Evolutionary conservation across 2,888 invertebrate species (phyloP), one percentile per base, ranked within the genome.

Genomic region (Charanyca ferruginea): DNA sequence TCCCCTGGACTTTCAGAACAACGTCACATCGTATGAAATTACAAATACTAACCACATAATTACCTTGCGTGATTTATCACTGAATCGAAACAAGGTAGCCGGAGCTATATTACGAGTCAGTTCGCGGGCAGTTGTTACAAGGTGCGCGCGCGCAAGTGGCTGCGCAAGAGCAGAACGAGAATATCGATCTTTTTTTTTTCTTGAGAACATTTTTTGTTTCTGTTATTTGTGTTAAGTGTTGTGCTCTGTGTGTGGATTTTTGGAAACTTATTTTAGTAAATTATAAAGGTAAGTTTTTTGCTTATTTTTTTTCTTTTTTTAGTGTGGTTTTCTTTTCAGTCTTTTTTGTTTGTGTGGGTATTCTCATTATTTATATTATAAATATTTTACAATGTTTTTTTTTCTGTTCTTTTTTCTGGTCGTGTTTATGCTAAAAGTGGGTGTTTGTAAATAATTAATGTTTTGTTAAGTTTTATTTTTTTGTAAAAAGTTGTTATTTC

Each of bases 101-200:
- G 32, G 44, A 48, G 28, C 32, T 25, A 25, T 28, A 47, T 32
- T 32, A 32, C 25, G 13, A 41, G n/a, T 18, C 72, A 81, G 80
- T 80, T 63, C 23, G 41, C 63, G 67, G 57, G 64, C 67, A 60
- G 77, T 66, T 25, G 68, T 58, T 28, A 54, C 8, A 63, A 61
- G 47, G 44, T 51, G 49, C 52, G 65, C 74, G 58, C 82, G 80
- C 64, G 54, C 47, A 22, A 8, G 48, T 18, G n/a, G 41, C 28
- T 71, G 80, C 80, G 77, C 77, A 42, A 8, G 70, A 76, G 73
- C 65, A 11, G 59, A 52, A 63, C 66, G 69, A 60, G 57, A 66
- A 71, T 53, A 59, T 61, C 73, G 66, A 66, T 61, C 23, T 22
- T 18, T 48, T 52, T 48, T 52, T 47, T 48, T 54, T 3, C 58